Conservation (phyloP, 2,797 vertebrate species). For the Falco berigora region DNA sequence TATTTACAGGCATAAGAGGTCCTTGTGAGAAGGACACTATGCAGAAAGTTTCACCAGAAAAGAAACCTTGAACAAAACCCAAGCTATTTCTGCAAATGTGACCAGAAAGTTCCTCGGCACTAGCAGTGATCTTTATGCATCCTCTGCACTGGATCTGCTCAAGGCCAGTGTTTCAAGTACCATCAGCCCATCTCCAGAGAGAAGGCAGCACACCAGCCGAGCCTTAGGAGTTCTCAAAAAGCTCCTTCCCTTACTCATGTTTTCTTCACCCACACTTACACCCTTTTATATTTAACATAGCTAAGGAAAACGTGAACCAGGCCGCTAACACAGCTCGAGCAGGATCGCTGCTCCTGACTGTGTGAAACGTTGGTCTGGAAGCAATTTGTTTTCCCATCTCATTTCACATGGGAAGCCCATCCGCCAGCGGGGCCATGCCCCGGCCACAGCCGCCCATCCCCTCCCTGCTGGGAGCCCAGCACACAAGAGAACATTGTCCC, state of each 20-base stretch:
- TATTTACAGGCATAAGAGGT: neutral
- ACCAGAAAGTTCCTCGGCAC: neutral
- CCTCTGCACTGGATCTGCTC: neutral
- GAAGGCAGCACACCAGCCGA: accelerated
- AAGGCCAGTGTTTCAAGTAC: neutral
- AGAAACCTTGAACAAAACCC: neutral
- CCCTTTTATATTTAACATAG: neutral
- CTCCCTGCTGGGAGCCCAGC: neutral
- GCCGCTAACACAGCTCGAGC: neutral
- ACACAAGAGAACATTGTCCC: slow-evolving; percentile 48
- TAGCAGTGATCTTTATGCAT: neutral
- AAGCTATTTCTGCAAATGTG: neutral
- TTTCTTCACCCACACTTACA: neutral
- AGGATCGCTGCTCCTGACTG: neutral
- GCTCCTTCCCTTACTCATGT: neutral
- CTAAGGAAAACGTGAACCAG: neutral
- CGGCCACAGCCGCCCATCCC: neutral
- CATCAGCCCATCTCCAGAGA: neutral
- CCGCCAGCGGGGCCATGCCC: neutral
- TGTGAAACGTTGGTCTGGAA: neutral
- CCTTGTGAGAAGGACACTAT: neutral
- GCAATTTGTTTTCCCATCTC: slow-evolving; percentile 1
- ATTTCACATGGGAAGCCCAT: slow-evolving; percentile 27
- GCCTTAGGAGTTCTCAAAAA: neutral
- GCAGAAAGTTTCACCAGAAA: neutral